A percentile compares a stretch with the other conserved stretches of the same genome.
phyloP scores from a whole-genome alignment of 1,140 invertebrate species.

The Drosophila albomicans region DNA sequence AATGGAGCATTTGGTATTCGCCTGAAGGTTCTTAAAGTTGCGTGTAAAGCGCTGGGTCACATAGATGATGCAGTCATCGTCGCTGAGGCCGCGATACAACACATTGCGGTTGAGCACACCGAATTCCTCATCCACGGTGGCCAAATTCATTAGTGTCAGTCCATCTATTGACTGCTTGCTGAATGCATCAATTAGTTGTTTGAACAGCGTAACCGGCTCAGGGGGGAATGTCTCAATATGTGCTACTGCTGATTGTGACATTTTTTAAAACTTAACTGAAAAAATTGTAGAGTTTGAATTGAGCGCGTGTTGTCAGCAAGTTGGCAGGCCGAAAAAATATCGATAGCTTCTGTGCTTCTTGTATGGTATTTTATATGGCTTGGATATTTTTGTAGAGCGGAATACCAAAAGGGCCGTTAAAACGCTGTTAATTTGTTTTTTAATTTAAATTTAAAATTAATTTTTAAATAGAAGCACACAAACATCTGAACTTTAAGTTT shows the following conservation, averaged over 20 bases:
- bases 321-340: slow-evolving; percentile 23
- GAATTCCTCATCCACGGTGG: slow-evolving; percentile 70
- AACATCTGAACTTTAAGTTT: no score
- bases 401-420: no score
- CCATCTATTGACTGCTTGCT: background rate
- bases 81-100: slow-evolving; percentile 65
- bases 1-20: slow-evolving; percentile 59
- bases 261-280: slow-evolving; percentile 21
- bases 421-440: no score
- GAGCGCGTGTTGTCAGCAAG: background rate
- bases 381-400: no score
- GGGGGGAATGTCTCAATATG: slow-evolving; percentile 50
- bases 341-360: slow-evolving; percentile 5
- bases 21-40: slow-evolving; percentile 68
- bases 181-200: slow-evolving; percentile 43
- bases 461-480: no score
- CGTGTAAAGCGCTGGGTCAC: slow-evolving; percentile 73
- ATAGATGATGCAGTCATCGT: slow-evolving; percentile 62
- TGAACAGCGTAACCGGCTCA: slow-evolving; percentile 62
- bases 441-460: no score
- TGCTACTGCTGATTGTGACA: slow-evolving; percentile 56
- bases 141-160: slow-evolving; percentile 66
- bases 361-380: background rate
- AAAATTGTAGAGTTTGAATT: slow-evolving; percentile 22
- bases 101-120: slow-evolving; percentile 75